These are phyloP conservation scores for Noctua janthina DNA, from an alignment of 2,888 invertebrate species.

Conservation along the genomic window DNA sequence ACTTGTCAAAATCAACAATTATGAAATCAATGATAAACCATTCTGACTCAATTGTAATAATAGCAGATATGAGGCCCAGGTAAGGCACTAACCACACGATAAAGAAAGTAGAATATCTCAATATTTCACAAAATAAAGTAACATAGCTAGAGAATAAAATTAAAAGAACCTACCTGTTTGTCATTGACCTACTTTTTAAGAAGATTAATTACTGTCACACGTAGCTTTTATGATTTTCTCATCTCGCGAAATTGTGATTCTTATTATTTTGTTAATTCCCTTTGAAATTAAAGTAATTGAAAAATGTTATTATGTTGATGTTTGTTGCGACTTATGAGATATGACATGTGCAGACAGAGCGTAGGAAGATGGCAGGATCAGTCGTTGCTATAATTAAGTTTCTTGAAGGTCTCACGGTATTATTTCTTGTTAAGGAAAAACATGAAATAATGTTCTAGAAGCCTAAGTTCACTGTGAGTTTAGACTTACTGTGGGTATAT, in stretches of 20 bases:
- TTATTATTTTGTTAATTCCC: slow-evolving; percentile 18
- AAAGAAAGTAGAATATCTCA: too few species aligned
- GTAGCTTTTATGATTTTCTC: slow-evolving; percentile 3
- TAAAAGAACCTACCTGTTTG: neutral
- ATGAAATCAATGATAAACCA: too few species aligned
- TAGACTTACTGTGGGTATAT: too few species aligned
- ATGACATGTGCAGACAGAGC: slow-evolving; percentile 17
- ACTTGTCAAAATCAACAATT: too few species aligned
- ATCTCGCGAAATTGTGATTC: neutral
- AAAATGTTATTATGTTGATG: slow-evolving; percentile 2
- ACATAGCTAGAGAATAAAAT: neutral
- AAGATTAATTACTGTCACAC: slow-evolving; percentile 11
- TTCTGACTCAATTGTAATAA: too few species aligned
- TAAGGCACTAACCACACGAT: too few species aligned
- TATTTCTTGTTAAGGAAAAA: neutral
- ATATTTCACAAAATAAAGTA: too few species aligned
- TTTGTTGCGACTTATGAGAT: neutral
- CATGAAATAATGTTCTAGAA: neutral
- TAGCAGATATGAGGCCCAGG: too few species aligned
- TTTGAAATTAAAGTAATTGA: slow-evolving; percentile 31
- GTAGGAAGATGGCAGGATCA: neutral
- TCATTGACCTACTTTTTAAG: slow-evolving; percentile 7
- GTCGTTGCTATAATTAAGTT: slow-evolving; percentile 11
- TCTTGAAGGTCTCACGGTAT: neutral
- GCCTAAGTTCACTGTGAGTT: neutral